phyloP scores from a whole-genome alignment of 1,140 invertebrate genomes.

The Bacillus rossius region DNA sequence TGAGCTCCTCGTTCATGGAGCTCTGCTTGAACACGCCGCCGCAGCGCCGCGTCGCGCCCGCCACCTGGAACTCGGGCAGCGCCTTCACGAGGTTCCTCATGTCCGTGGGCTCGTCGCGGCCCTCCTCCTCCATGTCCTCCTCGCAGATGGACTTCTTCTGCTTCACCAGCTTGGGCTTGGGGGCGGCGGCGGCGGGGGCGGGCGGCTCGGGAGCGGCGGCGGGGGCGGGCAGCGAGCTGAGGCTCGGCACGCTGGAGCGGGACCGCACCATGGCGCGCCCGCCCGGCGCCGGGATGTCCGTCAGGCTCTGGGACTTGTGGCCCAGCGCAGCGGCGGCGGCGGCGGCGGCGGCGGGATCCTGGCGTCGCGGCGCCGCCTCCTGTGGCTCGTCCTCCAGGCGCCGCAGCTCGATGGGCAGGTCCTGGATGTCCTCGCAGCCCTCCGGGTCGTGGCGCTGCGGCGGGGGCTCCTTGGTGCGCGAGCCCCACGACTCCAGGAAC shows the following conservation, averaged over 20 bases:
- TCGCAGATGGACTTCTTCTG: slow-evolving; percentile 72
- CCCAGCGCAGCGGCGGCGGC: slow-evolving; percentile 47
- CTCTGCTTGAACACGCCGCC: slow-evolving; percentile 74
- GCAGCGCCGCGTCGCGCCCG: slow-evolving; percentile 38
- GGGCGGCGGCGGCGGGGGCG: background rate
- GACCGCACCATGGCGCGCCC: slow-evolving; percentile 62
- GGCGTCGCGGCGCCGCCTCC: slow-evolving; percentile 14
- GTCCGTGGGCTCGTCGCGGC: slow-evolving; percentile 55
- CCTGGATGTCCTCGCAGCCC: slow-evolving; percentile 58
- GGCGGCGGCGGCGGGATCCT: slow-evolving; percentile 36
- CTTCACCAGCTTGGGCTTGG: slow-evolving; percentile 47
- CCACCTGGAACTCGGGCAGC: slow-evolving; percentile 53
- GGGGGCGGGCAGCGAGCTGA: slow-evolving; percentile 43
- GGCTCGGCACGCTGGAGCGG: slow-evolving; percentile 65
- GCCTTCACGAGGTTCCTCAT: slow-evolving; percentile 55
- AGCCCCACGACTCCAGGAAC: slow-evolving; percentile 73
- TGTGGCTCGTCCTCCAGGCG: slow-evolving; percentile 66
- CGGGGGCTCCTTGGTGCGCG: slow-evolving; percentile 49
- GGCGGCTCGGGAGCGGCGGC: background rate
- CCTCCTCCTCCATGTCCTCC: slow-evolving; percentile 54
- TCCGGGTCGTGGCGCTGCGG: slow-evolving; percentile 45
- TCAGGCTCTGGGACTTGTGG: slow-evolving; percentile 72
- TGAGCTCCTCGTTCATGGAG: slow-evolving; percentile 83
- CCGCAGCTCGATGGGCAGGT: slow-evolving; percentile 84
- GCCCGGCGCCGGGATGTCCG: slow-evolving; percentile 64